Conservation (phyloP, 2,113 vertebrate species). For the Phoxinus phoxinus region DNA sequence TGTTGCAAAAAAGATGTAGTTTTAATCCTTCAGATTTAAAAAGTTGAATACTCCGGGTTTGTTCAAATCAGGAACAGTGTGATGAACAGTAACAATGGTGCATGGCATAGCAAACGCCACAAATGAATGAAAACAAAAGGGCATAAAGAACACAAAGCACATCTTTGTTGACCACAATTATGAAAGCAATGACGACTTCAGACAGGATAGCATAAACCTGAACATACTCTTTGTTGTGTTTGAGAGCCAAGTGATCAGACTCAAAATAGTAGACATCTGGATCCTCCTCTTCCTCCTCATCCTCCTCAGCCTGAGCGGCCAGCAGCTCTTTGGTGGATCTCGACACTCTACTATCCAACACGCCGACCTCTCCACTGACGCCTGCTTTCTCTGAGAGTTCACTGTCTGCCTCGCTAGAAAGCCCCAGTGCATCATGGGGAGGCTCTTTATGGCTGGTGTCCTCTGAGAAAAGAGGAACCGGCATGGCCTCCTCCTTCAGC, state of each 20-base stretch:
- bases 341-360: conserved; percentile 72
- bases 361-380: conserved; percentile 70
- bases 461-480: conserved; percentile 66
- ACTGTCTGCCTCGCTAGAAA: conserved; percentile 67
- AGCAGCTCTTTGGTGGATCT: conserved; percentile 84
- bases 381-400: conserved; percentile 72
- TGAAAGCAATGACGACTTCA: not conserved
- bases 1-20: not conserved
- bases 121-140: not conserved
- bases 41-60: not conserved
- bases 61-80: conserved; percentile 1
- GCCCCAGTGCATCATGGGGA: conserved; percentile 70
- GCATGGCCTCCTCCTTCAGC: conserved; percentile 80
- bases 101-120: not conserved
- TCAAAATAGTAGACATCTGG: conserved; percentile 99
- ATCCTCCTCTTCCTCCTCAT: conserved; percentile 94
- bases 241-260: conserved; percentile 99
- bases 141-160: not conserved
- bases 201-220: conserved; percentile 55
- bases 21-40: no score
- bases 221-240: conserved; percentile 99
- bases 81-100: not conserved
- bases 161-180: not conserved
- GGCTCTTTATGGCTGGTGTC: conserved; percentile 67
- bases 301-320: conserved; percentile 73